Evolutionary conservation across 2,888 invertebrate genomes (phyloP).

Genomic region (Dicycla oo): DNA sequence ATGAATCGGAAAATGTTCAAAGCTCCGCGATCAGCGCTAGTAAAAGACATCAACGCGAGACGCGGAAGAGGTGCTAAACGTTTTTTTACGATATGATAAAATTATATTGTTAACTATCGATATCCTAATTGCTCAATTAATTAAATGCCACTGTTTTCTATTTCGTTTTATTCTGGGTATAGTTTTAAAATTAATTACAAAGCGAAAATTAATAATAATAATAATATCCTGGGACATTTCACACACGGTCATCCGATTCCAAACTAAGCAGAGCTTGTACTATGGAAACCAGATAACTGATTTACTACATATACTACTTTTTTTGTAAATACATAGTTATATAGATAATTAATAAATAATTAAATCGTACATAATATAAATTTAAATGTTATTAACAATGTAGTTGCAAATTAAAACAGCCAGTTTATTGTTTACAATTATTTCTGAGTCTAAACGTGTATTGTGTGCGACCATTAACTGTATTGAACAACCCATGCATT

Average conservation of each 20-base stretch:
- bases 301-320: no score
- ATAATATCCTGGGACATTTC: no score
- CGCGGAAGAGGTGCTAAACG: slow-evolving; percentile 14
- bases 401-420: not conserved
- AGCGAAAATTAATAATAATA: not conserved
- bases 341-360: no score
- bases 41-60: slow-evolving; percentile 67
- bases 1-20: slow-evolving; percentile 23
- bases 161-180: not conserved
- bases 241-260: no score
- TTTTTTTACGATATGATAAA: slow-evolving; percentile 6
- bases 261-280: no score
- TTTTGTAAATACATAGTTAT: no score
- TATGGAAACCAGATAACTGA: no score
- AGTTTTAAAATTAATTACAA: not conserved
- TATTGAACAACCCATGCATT: slow-evolving; percentile 7
- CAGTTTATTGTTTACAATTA: not conserved
- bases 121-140: not conserved
- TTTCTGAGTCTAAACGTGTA: not conserved
- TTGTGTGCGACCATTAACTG: not conserved
- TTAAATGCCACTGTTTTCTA: not conserved
- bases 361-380: no score
- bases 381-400: not conserved
- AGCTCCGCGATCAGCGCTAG: slow-evolving; percentile 32
- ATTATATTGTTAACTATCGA: not conserved